A percentile compares a stretch with the other conserved stretches of the same genome.
Conservation (phyloP, 2,113 vertebrate genomes). For the Semicossyphus pulcher region DNA sequence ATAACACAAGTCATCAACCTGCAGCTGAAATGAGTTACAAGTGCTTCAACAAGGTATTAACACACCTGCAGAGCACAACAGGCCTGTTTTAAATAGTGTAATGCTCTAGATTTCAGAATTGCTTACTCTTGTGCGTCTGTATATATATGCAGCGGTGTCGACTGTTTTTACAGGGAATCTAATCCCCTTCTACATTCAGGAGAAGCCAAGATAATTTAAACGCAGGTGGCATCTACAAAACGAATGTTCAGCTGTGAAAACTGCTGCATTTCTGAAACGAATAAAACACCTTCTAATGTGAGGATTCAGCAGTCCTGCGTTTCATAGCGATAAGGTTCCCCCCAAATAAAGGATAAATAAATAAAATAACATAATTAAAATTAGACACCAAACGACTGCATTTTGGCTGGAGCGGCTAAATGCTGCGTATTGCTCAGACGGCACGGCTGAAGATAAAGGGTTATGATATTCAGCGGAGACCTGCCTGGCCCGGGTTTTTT, state of each 20-base stretch:
- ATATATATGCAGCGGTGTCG: neutral
- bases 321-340: constrained; percentile 57
- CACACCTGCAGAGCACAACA: constrained; percentile 16
- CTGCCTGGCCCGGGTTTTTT: constrained; percentile 60
- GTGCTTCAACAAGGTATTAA: constrained; percentile 15
- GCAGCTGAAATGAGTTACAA: constrained; percentile 13
- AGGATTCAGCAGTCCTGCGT: constrained; percentile 58
- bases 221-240: constrained; percentile 44
- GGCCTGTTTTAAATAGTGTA: neutral
- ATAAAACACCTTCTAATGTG: constrained; percentile 52
- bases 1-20: constrained; percentile 8
- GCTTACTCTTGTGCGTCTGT: constrained; percentile 12
- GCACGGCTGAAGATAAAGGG: constrained; percentile 60
- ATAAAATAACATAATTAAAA: constrained; percentile 58
- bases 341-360: constrained; percentile 56
- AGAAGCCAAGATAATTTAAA: constrained; percentile 29
- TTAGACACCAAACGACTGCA: constrained; percentile 45
- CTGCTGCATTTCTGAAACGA: constrained; percentile 34
- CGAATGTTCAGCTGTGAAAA: constrained; percentile 32
- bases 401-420: constrained; percentile 57
- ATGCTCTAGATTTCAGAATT: neutral
- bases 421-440: constrained; percentile 45
- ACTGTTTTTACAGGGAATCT: constrained; percentile 10
- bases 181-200: constrained; percentile 9
- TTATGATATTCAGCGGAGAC: constrained; percentile 63